Evolutionary conservation across 1,140 invertebrate species (phyloP).

Genomic region (Venturia canescens): DNA sequence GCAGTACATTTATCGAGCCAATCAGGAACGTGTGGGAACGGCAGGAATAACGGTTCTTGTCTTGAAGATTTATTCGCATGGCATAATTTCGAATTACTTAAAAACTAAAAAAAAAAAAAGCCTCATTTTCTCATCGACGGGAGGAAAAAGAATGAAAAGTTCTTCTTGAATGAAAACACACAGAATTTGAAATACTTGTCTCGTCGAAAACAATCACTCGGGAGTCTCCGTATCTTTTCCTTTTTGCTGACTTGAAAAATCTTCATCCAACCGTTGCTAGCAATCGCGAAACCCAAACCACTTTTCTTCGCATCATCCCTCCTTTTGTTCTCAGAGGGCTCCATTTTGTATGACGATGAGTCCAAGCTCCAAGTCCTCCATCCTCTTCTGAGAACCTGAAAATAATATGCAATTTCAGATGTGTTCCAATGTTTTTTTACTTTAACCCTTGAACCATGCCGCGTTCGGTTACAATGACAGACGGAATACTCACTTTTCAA

Average conservation of each 20-base stretch:
- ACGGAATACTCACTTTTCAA: constrained; percentile 9
- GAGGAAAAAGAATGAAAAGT: background rate
- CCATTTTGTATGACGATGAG: background rate
- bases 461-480: background rate
- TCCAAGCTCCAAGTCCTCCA: constrained; percentile 9
- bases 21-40: background rate
- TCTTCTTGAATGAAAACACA: background rate
- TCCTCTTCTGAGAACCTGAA: constrained; percentile 44
- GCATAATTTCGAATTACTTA: constrained; percentile 21
- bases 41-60: constrained; percentile 12
- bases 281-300: background rate
- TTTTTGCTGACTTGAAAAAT: background rate
- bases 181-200: constrained; percentile 24
- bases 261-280: background rate
- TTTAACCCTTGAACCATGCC: background rate
- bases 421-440: constrained; percentile 35
- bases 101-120: constrained; percentile 16
- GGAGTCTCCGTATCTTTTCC: background rate
- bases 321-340: no score
- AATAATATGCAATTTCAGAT: constrained; percentile 51
- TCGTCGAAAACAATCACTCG: background rate
- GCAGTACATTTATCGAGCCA: background rate
- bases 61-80: constrained; percentile 32
- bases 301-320: background rate
- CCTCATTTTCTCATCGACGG: background rate